Base-by-base conservation (phyloP, 2,797 vertebrate species). In the Setipinna tenuifilis region DNA sequence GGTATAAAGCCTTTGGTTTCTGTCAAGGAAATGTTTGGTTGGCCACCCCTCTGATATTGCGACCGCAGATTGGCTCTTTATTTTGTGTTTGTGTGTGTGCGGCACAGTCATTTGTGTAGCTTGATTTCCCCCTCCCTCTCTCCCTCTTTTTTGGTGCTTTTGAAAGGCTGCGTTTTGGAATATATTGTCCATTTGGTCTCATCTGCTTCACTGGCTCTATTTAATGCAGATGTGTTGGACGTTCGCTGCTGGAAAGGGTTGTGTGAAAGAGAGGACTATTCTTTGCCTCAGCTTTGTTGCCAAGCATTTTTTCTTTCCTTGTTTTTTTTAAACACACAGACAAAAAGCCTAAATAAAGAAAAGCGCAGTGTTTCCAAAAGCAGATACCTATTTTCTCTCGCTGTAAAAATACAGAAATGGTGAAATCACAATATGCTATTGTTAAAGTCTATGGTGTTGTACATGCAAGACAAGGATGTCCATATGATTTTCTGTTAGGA, bases 161-260 rank as follows among this genome's bases (percentile, higher is more conserved):
- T 82, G 75, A 82, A 83, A 83, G 85, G 82, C 85, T 88, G 83
- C 85, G 89, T 87, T 89, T 90, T 89, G 84, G 84, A 89, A 83
- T 90, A 82, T 59, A 81, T 86, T 82, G 82, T 89, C 84, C 80
- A 82, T 89, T 81, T 87, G 85, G 71, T 86, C 62, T 81, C 84
- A 85, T 87, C 78, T 59, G 44, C 80, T 59, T 84, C 58, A 81
- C 83, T 85, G 58, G 85, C 48, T 81, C 17, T 23, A 90, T 87
- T 88, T 86, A 85, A 87, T 83, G 86, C 87, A 89, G 89, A 90
- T 90, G 89, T 88, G 81, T 71, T 31, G 83, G 61, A 86, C 82
- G 23, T 81, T 82, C 78, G 58, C 85, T 78, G 82, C 81, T 84
- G 87, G 23, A 85, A 61, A 46, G 25, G 83, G 50, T 87, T 90